Evolutionary conservation across 2,888 invertebrate species (phyloP).

Genomic region (Liposcelis brunnea): DNA sequence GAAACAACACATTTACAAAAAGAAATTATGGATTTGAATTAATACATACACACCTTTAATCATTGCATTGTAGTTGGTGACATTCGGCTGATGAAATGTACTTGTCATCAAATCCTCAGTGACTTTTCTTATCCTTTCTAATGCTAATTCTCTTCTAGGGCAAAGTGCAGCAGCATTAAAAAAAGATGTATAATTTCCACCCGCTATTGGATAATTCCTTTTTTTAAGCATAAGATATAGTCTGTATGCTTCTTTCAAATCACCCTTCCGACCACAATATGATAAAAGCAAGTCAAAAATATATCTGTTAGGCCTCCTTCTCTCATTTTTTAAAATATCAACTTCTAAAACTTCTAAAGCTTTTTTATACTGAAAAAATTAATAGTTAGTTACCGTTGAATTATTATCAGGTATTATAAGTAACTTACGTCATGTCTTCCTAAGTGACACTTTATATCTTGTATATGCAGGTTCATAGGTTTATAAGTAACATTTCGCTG

Average conservation of each 20-base stretch:
- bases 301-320: slow-evolving; percentile 58
- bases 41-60: slow-evolving; percentile 45
- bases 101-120: slow-evolving; percentile 50
- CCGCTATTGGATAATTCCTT: slow-evolving; percentile 47
- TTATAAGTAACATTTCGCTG: slow-evolving; percentile 35
- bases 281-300: slow-evolving; percentile 71
- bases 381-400: background rate
- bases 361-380: slow-evolving; percentile 32
- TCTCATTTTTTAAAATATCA: slow-evolving; percentile 58
- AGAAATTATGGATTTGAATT: background rate
- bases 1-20: slow-evolving; percentile 3
- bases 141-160: slow-evolving; percentile 46
- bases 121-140: slow-evolving; percentile 47
- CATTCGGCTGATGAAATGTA: slow-evolving; percentile 43
- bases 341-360: slow-evolving; percentile 63
- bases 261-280: slow-evolving; percentile 67
- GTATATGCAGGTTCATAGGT: slow-evolving; percentile 41
- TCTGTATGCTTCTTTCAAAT: slow-evolving; percentile 69
- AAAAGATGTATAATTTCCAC: slow-evolving; percentile 64
- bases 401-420: background rate
- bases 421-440: slow-evolving; percentile 38
- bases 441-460: slow-evolving; percentile 49
- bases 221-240: slow-evolving; percentile 42
- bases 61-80: slow-evolving; percentile 70
- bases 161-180: slow-evolving; percentile 80